Percentiles rank a stretch among this genome's conserved stretches.
Conservation (phyloP, 2,113 vertebrate genomes). For the Malurus elegans region DNA sequence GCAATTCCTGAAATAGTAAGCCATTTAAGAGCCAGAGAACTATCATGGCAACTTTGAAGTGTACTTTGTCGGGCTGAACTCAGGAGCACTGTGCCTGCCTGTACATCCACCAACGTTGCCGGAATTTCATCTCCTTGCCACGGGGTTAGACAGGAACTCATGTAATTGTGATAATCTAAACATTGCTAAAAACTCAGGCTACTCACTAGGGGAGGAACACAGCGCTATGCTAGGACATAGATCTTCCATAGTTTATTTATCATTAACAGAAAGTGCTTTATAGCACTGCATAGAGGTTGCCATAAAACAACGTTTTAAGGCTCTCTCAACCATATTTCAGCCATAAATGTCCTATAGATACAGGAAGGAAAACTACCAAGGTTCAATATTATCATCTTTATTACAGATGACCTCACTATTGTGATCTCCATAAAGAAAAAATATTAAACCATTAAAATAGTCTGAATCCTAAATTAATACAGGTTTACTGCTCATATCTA, state of each 20-base stretch:
- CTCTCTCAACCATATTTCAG: slow-evolving; percentile 74
- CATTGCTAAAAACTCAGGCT: slow-evolving; percentile 44
- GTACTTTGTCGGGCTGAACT: background rate
- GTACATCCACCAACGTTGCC: background rate
- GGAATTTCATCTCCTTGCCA: background rate
- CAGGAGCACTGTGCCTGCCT: background rate
- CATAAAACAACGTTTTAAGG: slow-evolving; percentile 79
- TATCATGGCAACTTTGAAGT: background rate
- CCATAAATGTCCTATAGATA: slow-evolving; percentile 74
- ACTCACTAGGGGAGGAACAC: slow-evolving; percentile 36
- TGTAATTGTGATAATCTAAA: slow-evolving; percentile 23
- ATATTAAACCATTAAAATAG: slow-evolving; percentile 81
- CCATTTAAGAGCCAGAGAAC: background rate
- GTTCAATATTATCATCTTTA: slow-evolving; percentile 81
- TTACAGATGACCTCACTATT: slow-evolving; percentile 86
- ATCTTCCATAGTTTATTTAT: slow-evolving; percentile 72
- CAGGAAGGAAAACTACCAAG: slow-evolving; percentile 76
- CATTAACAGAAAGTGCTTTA: slow-evolving; percentile 78
- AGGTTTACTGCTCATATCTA: slow-evolving; percentile 75
- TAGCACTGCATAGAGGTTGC: slow-evolving; percentile 74
- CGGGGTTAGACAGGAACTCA: background rate
- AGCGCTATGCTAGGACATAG: slow-evolving; percentile 35
- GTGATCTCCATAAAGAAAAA: slow-evolving; percentile 84
- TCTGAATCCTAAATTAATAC: slow-evolving; percentile 79
- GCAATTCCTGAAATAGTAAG: background rate